Base-by-base conservation (phyloP, 2,888 invertebrate species). In the Abrostola triplasia region DNA sequence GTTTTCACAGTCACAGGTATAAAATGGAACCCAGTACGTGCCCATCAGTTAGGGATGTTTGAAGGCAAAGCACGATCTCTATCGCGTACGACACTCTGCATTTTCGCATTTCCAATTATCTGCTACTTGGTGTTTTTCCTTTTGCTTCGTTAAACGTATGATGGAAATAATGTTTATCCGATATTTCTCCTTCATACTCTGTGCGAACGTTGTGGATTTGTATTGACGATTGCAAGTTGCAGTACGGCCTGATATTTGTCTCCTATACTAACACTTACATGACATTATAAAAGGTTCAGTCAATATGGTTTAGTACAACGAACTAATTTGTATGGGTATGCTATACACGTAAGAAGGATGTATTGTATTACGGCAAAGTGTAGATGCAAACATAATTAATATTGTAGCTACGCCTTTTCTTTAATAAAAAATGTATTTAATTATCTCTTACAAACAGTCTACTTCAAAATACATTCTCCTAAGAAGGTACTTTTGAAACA, bases 51-150 rank as follows among this genome's bases (percentile, higher is more conserved):
- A 42, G 37, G 49, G 35, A 64, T 61, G 62, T 70, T 77, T 51
- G 70, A 59, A 74, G 36, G 64, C 81, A 48, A 58, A 53, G 72
- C 78, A 78, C 79, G 78, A 80, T 75, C 70, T 70, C 66, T 70
- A 80, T 78, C 67, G 72, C 63, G 57, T 53, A 67, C 53, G 69
- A 63, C 69, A 72, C 78, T 80, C 72, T 80, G 64, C 72, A 58
- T 80, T 80, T 75, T 62, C 64, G 70, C 66, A 68, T 68, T 71
- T 67, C 78, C 78, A 70, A 80, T 77, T 74, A 80, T 69, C 52
- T 64, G 49, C 12, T 66, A 53, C 67, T 64, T 73, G 66, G 57
- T 58, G 61, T 68, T 77, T 66, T 68, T 73, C 54, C 50, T 65
- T 74, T 53, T 59, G 38, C 61, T 59, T 36, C 24, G 41, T 76